These are phyloP conservation scores for Vanessa atalanta DNA, from an alignment of 1,140 invertebrate genomes.

Conservation along the genomic window DNA sequence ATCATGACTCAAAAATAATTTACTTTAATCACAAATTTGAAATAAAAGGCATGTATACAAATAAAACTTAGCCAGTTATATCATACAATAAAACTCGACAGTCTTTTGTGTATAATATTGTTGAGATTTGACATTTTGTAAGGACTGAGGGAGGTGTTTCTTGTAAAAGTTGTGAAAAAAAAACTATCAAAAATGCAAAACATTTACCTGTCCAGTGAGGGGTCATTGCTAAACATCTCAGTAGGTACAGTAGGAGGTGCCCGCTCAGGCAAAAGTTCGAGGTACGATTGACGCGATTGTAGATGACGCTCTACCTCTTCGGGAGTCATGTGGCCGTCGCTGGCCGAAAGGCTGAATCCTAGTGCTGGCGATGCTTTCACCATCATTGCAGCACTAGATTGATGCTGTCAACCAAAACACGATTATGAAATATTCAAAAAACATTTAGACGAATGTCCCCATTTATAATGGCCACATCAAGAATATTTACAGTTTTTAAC, in stretches of 20 bases:
- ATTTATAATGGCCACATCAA: slow-evolving; percentile 9
- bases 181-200: neutral
- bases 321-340: slow-evolving; percentile 92
- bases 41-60: too few relatives aligned
- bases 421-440: neutral
- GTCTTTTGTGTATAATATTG: too few relatives aligned
- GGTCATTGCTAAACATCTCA: slow-evolving; percentile 96
- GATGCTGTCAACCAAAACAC: slow-evolving; percentile 51
- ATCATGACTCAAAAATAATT: too few relatives aligned
- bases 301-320: slow-evolving; percentile 95
- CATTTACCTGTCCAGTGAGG: slow-evolving; percentile 87
- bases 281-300: slow-evolving; percentile 90
- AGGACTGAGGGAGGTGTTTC: neutral
- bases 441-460: slow-evolving; percentile 24
- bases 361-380: slow-evolving; percentile 67
- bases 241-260: slow-evolving; percentile 93
- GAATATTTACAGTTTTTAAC: neutral
- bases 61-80: too few relatives aligned
- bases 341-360: slow-evolving; percentile 79
- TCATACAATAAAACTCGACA: too few relatives aligned
- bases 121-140: too few relatives aligned
- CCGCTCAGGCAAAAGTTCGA: slow-evolving; percentile 91
- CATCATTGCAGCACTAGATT: slow-evolving; percentile 54
- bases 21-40: too few relatives aligned
- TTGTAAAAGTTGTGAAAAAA: neutral